Conservation (phyloP, 2,888 invertebrate species). For the Meiosimyza decipiens region DNA sequence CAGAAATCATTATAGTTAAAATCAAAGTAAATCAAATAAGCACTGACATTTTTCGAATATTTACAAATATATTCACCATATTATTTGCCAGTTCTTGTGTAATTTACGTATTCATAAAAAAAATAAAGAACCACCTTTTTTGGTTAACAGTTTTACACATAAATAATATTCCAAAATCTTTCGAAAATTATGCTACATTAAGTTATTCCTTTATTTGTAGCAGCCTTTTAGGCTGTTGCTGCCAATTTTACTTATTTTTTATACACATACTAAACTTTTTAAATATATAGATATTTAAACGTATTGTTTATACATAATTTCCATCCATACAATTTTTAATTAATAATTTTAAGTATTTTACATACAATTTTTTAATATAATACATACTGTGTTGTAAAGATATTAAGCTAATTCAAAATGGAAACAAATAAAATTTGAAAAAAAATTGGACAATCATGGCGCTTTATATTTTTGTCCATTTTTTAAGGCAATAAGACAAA, state of each 20-base stretch:
- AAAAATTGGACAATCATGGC: too few species aligned
- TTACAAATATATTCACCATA: background rate
- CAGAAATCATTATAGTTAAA: background rate
- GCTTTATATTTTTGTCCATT: too few species aligned
- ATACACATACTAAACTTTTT: background rate
- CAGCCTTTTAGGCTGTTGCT: constrained; percentile 15
- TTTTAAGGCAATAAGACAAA: too few species aligned
- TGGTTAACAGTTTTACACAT: background rate
- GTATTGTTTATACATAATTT: constrained; percentile 37
- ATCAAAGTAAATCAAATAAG: background rate
- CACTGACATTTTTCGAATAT: background rate
- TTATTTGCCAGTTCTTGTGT: background rate
- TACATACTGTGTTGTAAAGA: too few species aligned
- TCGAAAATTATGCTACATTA: background rate
- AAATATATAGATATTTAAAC: constrained; percentile 24
- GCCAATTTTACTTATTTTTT: constrained; percentile 22
- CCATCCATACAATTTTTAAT: constrained; percentile 46
- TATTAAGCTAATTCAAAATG: too few species aligned
- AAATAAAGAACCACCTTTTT: too few species aligned
- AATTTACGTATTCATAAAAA: too few species aligned
- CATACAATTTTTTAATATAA: too few species aligned
- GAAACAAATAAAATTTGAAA: too few species aligned
- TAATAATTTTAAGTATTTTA: constrained; percentile 27
- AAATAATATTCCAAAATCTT: constrained; percentile 24
- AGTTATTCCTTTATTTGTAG: background rate